Evolutionary conservation across 2,797 vertebrate genomes (phyloP).

Genomic region (Enteromius afrohamiltoni): DNA sequence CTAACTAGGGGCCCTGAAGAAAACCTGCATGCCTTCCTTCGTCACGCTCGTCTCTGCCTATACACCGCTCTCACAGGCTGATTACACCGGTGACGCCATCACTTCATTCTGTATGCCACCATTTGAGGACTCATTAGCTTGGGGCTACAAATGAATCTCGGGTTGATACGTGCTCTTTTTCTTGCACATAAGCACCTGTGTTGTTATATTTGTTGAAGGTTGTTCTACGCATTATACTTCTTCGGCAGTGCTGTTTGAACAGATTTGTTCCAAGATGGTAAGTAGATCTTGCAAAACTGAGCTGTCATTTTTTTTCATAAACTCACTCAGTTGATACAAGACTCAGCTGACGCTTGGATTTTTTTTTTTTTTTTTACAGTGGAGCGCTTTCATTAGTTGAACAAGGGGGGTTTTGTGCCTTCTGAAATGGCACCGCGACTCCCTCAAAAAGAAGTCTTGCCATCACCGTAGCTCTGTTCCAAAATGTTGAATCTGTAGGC

Average conservation of each 20-base stretch:
- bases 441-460: conserved; percentile 42
- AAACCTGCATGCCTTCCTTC: conserved; percentile 12
- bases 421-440: conserved; percentile 37
- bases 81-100: conserved; percentile 45
- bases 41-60: conserved; percentile 1
- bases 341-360: background rate
- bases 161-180: conserved; percentile 4
- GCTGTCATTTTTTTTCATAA: conserved; percentile 8
- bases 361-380: background rate
- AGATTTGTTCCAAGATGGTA: conserved; percentile 2
- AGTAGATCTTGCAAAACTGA: conserved; percentile 25
- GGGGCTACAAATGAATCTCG: conserved; percentile 34
- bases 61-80: conserved; percentile 12
- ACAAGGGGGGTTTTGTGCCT: conserved; percentile 45
- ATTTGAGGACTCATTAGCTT: conserved; percentile 36
- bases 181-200: background rate
- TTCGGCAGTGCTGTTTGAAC: background rate
- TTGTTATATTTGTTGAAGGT: conserved; percentile 22
- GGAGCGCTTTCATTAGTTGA: conserved; percentile 28
- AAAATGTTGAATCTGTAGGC: background rate
- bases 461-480: conserved; percentile 8
- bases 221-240: background rate
- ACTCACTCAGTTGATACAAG: conserved; percentile 24
- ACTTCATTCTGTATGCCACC: conserved; percentile 27
- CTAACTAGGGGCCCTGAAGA: conserved; percentile 52